Evolutionary conservation across 1,140 invertebrate species (phyloP).

Genomic region (Musca domestica): DNA sequence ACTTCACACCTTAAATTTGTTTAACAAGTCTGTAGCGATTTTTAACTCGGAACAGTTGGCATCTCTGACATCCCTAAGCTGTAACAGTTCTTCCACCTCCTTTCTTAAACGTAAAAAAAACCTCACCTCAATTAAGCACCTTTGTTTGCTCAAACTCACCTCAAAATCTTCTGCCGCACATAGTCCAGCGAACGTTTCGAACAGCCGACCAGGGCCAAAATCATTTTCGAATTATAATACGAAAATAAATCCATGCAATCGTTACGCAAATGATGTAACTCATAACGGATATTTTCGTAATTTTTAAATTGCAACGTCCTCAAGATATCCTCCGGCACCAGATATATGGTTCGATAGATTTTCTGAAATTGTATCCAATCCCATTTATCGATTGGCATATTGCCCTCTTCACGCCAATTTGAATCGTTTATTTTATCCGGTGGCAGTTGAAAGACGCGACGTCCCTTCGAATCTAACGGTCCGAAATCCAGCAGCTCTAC

Average conservation of each 20-base stretch:
- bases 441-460: constrained; percentile 40
- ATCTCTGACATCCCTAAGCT: too few species aligned
- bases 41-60: too few species aligned
- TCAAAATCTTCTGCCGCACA: constrained; percentile 61
- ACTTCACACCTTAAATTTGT: too few species aligned
- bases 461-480: constrained; percentile 46
- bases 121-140: constrained; percentile 52
- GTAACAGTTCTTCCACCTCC: too few species aligned
- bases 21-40: too few species aligned
- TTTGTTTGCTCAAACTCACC: constrained; percentile 24
- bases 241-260: constrained; percentile 74
- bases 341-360: constrained; percentile 42
- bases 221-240: constrained; percentile 70
- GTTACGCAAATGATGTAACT: constrained; percentile 62
- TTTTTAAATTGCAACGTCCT: constrained; percentile 36
- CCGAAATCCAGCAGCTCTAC: constrained; percentile 62
- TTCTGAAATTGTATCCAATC: constrained; percentile 49
- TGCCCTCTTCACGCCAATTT: constrained; percentile 38
- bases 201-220: constrained; percentile 67
- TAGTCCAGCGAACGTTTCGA: constrained; percentile 68
- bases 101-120: too few species aligned
- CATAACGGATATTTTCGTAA: constrained; percentile 53
- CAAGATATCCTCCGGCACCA: constrained; percentile 36
- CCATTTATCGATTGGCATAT: constrained; percentile 45
- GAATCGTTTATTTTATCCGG: constrained; percentile 37